Conservation (phyloP, 2,113 vertebrate species). For the Callipepla squamata region DNA sequence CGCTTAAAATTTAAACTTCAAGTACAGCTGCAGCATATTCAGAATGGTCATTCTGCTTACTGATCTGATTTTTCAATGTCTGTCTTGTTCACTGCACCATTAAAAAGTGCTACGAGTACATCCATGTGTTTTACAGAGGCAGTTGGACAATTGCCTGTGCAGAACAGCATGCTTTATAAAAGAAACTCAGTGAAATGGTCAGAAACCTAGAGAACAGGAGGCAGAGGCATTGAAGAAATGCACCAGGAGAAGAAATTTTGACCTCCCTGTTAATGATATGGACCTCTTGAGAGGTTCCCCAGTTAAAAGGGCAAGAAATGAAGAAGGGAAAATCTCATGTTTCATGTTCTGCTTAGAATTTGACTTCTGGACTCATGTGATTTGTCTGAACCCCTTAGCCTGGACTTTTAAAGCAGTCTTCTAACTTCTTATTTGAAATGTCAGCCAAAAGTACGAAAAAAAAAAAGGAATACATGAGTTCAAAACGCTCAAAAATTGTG, state of each 20-base stretch:
- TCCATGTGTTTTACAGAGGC: not conserved
- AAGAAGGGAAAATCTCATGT: not conserved
- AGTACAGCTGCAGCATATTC: not conserved
- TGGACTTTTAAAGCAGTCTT: not conserved
- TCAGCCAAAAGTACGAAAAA: not conserved
- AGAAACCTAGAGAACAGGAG: not conserved
- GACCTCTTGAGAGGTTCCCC: not conserved
- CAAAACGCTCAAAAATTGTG: not conserved
- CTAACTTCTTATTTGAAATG: not conserved
- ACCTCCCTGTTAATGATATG: not conserved
- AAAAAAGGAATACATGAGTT: not conserved
- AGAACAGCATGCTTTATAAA: not conserved
- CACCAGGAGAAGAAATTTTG: not conserved
- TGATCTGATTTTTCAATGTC: not conserved
- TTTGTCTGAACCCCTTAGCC: not conserved
- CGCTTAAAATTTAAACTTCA: not conserved
- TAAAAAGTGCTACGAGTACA: not conserved
- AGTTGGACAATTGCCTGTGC: not conserved
- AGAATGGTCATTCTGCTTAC: not conserved
- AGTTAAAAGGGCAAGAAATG: not conserved
- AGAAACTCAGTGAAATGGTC: not conserved
- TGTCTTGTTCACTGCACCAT: not conserved
- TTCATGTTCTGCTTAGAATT: not conserved
- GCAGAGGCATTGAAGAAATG: not conserved
- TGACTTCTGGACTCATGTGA: not conserved